Evolutionary conservation across 1,140 invertebrate species (phyloP).

Genomic region (Anthonomus grandis): DNA sequence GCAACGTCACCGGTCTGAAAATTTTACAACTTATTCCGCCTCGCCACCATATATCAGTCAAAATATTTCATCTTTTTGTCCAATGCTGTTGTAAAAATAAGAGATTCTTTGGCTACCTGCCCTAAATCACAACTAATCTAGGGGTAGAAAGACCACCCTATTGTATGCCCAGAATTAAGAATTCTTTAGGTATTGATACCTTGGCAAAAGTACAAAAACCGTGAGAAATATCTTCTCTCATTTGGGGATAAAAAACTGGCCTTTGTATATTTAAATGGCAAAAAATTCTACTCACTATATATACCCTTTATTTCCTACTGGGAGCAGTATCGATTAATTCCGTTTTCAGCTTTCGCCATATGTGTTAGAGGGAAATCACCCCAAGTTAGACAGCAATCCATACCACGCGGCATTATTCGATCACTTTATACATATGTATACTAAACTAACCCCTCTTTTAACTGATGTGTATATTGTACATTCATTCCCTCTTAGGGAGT

Average conservation of each 20-base stretch:
- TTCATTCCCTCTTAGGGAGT: conserved; percentile 6
- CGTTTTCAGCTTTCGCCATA: neutral
- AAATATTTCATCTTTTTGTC: conserved; percentile 7
- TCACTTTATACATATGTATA: conserved; percentile 21
- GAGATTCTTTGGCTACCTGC: conserved; percentile 8
- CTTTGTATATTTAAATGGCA: too few relatives aligned
- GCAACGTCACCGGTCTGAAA: too few relatives aligned
- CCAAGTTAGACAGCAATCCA: conserved; percentile 3
- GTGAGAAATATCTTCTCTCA: neutral
- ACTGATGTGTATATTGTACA: conserved; percentile 1
- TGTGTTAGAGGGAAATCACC: conserved; percentile 6
- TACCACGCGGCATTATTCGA: conserved; percentile 8
- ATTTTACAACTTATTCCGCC: too few relatives aligned
- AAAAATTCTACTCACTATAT: too few relatives aligned
- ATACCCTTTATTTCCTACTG: too few relatives aligned
- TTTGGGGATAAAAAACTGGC: too few relatives aligned
- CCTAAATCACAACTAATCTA: conserved; percentile 13
- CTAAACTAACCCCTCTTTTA: conserved; percentile 5
- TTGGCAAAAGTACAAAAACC: neutral
- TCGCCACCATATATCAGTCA: conserved; percentile 5
- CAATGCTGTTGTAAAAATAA: conserved; percentile 8
- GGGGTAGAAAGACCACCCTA: conserved; percentile 2
- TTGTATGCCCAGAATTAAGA: neutral
- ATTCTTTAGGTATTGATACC: neutral
- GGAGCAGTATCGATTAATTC: too few relatives aligned